phyloP scores from a whole-genome alignment of 2,797 vertebrate species.

The Knipowitschia caucasica region DNA sequence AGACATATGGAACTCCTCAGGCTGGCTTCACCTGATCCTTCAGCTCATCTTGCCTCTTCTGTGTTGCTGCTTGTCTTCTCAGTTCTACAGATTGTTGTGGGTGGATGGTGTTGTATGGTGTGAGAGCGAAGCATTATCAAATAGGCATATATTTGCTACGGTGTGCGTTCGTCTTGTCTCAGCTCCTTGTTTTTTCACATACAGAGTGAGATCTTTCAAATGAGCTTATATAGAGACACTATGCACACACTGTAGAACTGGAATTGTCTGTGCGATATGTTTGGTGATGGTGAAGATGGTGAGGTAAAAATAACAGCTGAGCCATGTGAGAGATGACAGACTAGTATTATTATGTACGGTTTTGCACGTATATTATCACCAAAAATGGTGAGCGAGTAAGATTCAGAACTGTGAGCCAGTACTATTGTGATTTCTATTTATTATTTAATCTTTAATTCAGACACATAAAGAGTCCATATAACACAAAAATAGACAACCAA shows the following conservation, averaged over 20 bases:
- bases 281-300: neutral
- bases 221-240: neutral
- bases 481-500: too few relatives aligned
- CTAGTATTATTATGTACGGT: neutral
- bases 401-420: too few relatives aligned
- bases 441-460: too few relatives aligned
- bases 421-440: too few relatives aligned
- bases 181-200: constrained; percentile 17
- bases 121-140: constrained; percentile 45
- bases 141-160: constrained; percentile 35
- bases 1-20: constrained; percentile 26
- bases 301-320: neutral
- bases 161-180: constrained; percentile 3
- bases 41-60: constrained; percentile 9
- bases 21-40: constrained; percentile 18
- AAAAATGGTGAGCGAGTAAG: too few relatives aligned
- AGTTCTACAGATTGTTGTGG: constrained; percentile 62
- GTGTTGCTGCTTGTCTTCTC: constrained; percentile 9
- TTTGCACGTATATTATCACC: too few relatives aligned
- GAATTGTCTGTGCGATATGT: neutral
- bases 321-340: neutral
- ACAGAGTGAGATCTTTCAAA: constrained; percentile 18
- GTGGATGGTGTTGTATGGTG: constrained; percentile 53
- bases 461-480: too few relatives aligned
- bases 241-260: neutral